Evolutionary conservation across 1,140 invertebrate genomes (phyloP).

Genomic region (Cryptotermes secundus): DNA sequence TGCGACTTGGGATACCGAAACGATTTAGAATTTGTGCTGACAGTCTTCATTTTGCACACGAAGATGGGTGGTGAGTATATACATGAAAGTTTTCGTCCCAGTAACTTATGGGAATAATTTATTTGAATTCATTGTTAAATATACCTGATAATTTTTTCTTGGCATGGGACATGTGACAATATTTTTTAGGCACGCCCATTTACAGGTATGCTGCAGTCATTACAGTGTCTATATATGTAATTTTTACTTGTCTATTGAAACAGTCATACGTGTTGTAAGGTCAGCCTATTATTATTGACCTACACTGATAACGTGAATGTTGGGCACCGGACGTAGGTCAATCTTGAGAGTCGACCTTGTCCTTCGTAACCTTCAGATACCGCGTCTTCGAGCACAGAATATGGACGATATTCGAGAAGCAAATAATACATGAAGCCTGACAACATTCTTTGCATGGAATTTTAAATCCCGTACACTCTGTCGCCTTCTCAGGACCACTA

Average conservation of each 20-base stretch:
- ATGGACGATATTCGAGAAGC: neutral
- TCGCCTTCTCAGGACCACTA: neutral
- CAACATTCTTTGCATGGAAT: neutral
- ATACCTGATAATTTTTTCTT: too few species aligned
- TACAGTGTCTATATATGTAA: too few species aligned
- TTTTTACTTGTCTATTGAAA: neutral
- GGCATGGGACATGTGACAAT: neutral
- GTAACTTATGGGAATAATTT: neutral
- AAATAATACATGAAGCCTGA: neutral
- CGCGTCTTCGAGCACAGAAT: neutral
- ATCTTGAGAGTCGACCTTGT: neutral
- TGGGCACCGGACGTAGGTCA: neutral
- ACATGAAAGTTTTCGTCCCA: neutral
- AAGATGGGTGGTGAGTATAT: conserved; percentile 8
- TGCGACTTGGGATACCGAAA: neutral
- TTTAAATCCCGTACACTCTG: neutral
- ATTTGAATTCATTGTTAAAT: neutral
- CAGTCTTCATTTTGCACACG: neutral
- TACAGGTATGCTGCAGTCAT: too few species aligned
- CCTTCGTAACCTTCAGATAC: neutral
- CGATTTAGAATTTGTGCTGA: neutral
- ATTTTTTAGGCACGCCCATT: neutral
- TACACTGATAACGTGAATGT: neutral
- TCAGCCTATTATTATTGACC: neutral
- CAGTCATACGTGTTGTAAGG: neutral